Percentiles rank a stretch among this genome's conserved stretches.
Conservation (phyloP, 2,797 vertebrate genomes). For the Scolopax rusticola region DNA sequence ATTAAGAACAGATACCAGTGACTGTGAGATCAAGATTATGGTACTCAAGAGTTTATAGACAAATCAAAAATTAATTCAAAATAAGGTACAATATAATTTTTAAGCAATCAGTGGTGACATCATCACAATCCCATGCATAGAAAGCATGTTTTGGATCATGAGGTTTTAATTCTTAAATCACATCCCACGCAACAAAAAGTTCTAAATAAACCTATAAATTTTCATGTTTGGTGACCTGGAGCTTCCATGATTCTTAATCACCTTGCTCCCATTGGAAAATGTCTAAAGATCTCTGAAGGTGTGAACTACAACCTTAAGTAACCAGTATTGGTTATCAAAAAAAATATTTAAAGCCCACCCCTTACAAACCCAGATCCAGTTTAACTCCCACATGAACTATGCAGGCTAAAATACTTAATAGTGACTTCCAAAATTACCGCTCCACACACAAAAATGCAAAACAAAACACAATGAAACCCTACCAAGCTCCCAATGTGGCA, state of each 20-base stretch:
- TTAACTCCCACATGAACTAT: neutral
- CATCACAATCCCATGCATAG: neutral
- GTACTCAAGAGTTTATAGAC: neutral
- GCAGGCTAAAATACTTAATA: neutral
- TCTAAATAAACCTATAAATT: neutral
- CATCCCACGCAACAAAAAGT: neutral
- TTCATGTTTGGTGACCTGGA: neutral
- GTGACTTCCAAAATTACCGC: neutral
- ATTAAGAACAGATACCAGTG: neutral
- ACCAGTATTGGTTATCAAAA: neutral
- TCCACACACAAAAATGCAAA: neutral
- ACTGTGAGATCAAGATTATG: neutral
- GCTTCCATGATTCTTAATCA: accelerated
- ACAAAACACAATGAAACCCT: neutral
- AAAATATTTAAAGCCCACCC: neutral
- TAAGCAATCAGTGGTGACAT: neutral
- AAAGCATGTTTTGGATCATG: neutral
- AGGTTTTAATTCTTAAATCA: neutral
- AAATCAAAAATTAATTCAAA: neutral
- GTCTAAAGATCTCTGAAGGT: neutral
- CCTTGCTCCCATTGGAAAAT: neutral
- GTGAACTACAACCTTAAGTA: neutral
- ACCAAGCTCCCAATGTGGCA: neutral
- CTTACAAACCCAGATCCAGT: neutral
- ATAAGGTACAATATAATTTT: neutral